Base-by-base conservation (phyloP, 2,113 vertebrate genomes). In the Forbesichthys agassizii region DNA sequence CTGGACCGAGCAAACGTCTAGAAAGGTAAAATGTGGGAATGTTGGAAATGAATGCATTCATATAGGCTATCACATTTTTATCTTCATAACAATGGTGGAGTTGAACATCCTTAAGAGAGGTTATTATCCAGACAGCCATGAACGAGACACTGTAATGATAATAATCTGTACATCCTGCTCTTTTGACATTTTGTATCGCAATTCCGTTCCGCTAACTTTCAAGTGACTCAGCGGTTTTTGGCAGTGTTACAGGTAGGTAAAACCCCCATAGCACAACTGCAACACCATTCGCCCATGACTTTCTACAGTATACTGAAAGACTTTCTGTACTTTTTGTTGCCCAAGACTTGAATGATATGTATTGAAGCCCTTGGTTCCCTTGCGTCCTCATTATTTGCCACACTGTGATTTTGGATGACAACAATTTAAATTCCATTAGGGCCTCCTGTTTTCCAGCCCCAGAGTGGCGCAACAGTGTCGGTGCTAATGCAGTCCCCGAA, bases 351-450 rank as follows among this genome's bases (percentile, higher is more conserved):
- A 8, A 42, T 42, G 36, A 42, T 42, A 42, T 42, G 36, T 42
- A 42, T 42, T 42, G 36, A 42, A 42, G 36, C 62, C 57, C 52
- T 4, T 58, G 0, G 61, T 54, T 33, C 49, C 27, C 61, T 61
- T 64, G 59, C 33, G 66, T 64, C 65, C 58, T 79, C 75, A 83
- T 90, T 86, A 71, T 64, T 71, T 79, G 74, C 20, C 65, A 72
- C 51, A 51, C 70, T 42, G 36, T 42, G 36, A 77, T 85, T 88
- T 75, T 69, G 57, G 79, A 86, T 77, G 68, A 74, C 71, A 81
- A 81, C 82, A 74, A 84, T 90, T 89, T 82, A 77, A 75, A 75
- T 78, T 69, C 70, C 81, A 82, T 86, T 85, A 77, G 55, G 60
- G 71, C 66, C 48, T 72, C 54, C 78, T 61, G 69, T 69, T 74